Base-by-base conservation (phyloP, 2,888 invertebrate genomes). In the Allygus modestus region DNA sequence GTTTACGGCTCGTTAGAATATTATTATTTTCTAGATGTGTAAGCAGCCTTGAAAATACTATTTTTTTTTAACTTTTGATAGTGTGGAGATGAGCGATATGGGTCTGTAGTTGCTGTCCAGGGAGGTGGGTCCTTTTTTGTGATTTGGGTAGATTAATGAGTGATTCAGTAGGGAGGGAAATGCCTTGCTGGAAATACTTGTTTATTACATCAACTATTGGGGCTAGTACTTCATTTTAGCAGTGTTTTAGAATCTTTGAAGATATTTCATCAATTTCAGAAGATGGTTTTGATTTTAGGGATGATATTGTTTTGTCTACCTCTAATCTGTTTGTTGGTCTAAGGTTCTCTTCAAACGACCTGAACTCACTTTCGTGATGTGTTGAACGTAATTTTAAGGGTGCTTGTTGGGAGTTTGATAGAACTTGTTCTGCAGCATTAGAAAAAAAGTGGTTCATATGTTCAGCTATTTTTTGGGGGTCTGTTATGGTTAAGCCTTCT, bases 191-290 rank as follows among this genome's bases (percentile, higher is more conserved):
- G 71, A 71, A n/a, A 11, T 2, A 71, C 31, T 71, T 71, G 71
- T 71, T 71, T 71, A 71, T 71, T 2, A 71, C 33, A 71, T 71
- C 71, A 33, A 71, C 37, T 9, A 71, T 71, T 1, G 71, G 71
- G 7, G 33, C 5, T 4, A n/a, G 28, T 17, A 71, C 71, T 71
- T 71, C 71, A 71, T 71, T 71, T 71, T 9, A 11, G 33, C 31
- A 71, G 31, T 71, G 71, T 33, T 33, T 71, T 5, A 71, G 33
- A 15, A 71, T 2, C 2, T 5, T 61, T 7, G 31, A 31, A 2
- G 71, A 71, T 31, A 71, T n/a, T 33, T 71, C 71, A 33, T 71
- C 71, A 5, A 71, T 33, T 9, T 33, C 33, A 17, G 71, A 1
- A 71, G 33, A 71, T 2, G 33, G 71, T 71, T 71, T 71, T 28